Conservation (phyloP, 30 jellyfish, hydroid and myxozoan species). For the Hydractinia symbiolongicarpus region DNA sequence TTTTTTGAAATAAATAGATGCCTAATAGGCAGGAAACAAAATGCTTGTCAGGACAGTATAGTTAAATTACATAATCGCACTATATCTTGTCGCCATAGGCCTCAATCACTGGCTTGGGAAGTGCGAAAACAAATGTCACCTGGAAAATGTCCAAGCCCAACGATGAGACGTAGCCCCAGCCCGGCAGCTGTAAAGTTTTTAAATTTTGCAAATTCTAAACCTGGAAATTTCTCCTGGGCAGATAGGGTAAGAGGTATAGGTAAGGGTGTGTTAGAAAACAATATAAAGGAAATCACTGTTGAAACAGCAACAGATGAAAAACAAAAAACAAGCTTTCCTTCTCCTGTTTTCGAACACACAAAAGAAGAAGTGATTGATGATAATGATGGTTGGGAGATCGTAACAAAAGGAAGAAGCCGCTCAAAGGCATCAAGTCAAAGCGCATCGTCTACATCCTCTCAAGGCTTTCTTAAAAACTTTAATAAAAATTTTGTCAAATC, state of each 20-base stretch:
- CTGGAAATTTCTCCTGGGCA: slow-evolving; percentile 71
- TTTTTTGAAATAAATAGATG: no score
- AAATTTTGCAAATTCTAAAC: slow-evolving; percentile 39
- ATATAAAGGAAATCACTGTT: background rate
- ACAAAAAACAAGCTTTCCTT: slow-evolving; percentile 2
- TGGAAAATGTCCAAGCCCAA: slow-evolving; percentile 79
- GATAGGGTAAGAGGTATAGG: slow-evolving; percentile 72
- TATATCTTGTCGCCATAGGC: slow-evolving; percentile 28
- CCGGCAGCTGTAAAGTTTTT: slow-evolving; percentile 53
- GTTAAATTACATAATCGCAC: no score
- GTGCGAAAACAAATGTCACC: slow-evolving; percentile 94
- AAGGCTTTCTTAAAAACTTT: background rate
- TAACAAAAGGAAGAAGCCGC: slow-evolving; percentile 63
- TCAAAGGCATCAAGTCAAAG: slow-evolving; percentile 52
- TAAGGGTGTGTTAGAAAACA: background rate
- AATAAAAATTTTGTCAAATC: background rate
- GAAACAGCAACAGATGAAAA: background rate
- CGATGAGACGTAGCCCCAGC: slow-evolving; percentile 60
- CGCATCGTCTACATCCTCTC: slow-evolving; percentile 29
- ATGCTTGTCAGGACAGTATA: no score
- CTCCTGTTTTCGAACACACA: slow-evolving; percentile 32
- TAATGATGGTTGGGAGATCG: slow-evolving; percentile 93
- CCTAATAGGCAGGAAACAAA: no score
- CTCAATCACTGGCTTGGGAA: slow-evolving; percentile 94
- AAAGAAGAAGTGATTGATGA: slow-evolving; percentile 34